Conservation (phyloP, 2,797 vertebrate species). For the Brachymystax lenok region DNA sequence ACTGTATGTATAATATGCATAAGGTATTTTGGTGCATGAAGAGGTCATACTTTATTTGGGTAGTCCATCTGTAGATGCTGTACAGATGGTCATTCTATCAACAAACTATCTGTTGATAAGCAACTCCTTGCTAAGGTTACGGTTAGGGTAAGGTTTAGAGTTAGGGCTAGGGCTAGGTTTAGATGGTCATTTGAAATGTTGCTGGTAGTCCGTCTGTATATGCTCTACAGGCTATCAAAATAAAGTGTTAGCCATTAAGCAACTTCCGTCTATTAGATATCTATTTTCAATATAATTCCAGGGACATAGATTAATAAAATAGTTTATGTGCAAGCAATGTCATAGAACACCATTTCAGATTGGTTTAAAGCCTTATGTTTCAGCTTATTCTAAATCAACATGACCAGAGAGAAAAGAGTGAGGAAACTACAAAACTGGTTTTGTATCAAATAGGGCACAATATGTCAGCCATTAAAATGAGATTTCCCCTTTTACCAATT, state of each 20-base stretch:
- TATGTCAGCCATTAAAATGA: neutral
- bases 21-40: neutral
- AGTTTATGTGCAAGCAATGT: constrained; percentile 13
- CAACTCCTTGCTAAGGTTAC: too few relatives aligned
- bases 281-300: neutral
- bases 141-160: too few relatives aligned
- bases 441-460: constrained; percentile 28
- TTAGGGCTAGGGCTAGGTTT: too few relatives aligned
- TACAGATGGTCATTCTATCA: too few relatives aligned
- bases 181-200: too few relatives aligned
- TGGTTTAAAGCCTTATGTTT: neutral
- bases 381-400: neutral
- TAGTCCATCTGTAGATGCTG: too few relatives aligned
- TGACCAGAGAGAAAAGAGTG: neutral
- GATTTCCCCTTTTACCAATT: neutral
- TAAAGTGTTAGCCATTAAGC: neutral
- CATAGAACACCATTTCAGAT: constrained; percentile 50
- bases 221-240: neutral
- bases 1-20: constrained; percentile 29
- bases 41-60: neutral
- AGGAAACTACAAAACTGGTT: constrained; percentile 22
- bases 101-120: too few relatives aligned
- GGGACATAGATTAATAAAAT: constrained; percentile 14
- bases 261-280: too few relatives aligned
- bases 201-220: too few relatives aligned